Conservation (phyloP, 2,888 invertebrate genomes). For the Perizoma affinitatum region DNA sequence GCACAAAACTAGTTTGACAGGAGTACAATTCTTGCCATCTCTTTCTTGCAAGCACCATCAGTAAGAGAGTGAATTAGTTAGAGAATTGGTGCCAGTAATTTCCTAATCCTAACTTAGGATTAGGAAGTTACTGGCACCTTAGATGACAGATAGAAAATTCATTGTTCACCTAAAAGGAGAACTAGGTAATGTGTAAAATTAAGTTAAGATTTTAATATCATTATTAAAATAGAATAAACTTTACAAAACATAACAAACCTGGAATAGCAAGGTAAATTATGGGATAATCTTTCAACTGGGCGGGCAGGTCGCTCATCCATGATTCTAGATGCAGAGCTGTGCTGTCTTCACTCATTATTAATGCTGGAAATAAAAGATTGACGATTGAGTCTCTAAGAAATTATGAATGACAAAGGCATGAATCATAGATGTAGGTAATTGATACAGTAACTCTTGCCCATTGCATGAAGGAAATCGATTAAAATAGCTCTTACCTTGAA, state of each 20-base stretch:
- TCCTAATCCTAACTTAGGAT: too few species aligned
- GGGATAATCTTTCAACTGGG: slow-evolving; percentile 83
- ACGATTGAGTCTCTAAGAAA: background rate
- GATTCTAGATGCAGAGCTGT: slow-evolving; percentile 71
- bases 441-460: slow-evolving; percentile 10
- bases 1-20: too few species aligned
- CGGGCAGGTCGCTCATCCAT: slow-evolving; percentile 89
- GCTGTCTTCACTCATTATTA: slow-evolving; percentile 63
- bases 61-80: too few species aligned
- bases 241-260: slow-evolving; percentile 73
- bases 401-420: slow-evolving; percentile 6
- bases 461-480: slow-evolving; percentile 24
- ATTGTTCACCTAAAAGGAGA: too few species aligned
- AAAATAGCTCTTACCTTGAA: slow-evolving; percentile 26
- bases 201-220: too few species aligned
- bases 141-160: too few species aligned
- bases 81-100: too few species aligned
- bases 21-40: too few species aligned
- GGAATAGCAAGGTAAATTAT: slow-evolving; percentile 90
- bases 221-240: background rate
- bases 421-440: slow-evolving; percentile 7
- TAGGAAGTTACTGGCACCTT: too few species aligned
- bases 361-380: slow-evolving; percentile 46
- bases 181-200: too few species aligned
- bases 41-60: too few species aligned